Conservation (phyloP, 2,113 vertebrate species). For the Sakesphorus luctuosus region DNA sequence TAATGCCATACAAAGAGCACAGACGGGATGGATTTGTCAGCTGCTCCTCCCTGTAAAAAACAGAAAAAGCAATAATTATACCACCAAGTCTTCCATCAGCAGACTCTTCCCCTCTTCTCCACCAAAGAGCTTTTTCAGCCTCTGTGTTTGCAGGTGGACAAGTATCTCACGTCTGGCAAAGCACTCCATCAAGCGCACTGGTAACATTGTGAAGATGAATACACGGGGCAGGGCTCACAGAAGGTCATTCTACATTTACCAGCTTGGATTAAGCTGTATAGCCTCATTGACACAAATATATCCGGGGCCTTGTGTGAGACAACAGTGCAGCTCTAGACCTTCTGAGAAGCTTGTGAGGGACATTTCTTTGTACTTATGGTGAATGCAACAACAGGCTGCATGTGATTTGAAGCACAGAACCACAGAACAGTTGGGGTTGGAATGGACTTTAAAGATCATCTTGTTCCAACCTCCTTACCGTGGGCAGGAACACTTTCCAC, state of each 20-base stretch:
- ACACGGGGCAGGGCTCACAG: background rate
- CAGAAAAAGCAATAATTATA: background rate
- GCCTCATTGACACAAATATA: background rate
- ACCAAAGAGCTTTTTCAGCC: background rate
- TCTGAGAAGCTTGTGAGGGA: background rate
- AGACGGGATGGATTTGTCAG: background rate
- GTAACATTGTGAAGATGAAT: accelerated
- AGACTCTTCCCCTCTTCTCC: accelerated
- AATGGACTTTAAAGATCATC: background rate
- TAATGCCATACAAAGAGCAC: background rate
- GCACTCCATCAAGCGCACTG: accelerated
- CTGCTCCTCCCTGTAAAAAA: background rate
- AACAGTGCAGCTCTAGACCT: background rate
- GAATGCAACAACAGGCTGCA: background rate
- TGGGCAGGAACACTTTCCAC: background rate
- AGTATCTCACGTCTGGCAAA: background rate
- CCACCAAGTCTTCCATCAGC: background rate
- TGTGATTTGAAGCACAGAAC: background rate
- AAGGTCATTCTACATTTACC: background rate
- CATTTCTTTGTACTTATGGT: background rate
- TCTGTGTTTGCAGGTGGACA: background rate
- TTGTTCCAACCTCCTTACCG: background rate
- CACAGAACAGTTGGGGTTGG: background rate
- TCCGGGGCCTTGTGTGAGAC: background rate
- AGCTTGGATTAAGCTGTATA: background rate